phyloP scores from a whole-genome alignment of 2,888 invertebrate genomes.

The Tetramorium bicarinatum region DNA sequence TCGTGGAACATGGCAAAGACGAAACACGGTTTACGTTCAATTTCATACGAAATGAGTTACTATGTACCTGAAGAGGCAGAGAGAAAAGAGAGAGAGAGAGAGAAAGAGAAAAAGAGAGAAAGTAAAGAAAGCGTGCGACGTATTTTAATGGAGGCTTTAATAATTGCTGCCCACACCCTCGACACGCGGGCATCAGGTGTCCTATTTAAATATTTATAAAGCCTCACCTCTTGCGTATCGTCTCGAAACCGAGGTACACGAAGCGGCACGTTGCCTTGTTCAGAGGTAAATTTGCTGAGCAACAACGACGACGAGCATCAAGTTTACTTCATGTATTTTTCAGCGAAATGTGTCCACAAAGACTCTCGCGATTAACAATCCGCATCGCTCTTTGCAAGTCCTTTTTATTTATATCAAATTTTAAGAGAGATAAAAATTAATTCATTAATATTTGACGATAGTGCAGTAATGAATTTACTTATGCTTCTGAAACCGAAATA shows the following conservation, averaged over 20 bases:
- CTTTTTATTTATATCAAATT: background rate
- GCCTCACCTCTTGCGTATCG: constrained; percentile 49
- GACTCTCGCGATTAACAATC: constrained; percentile 26
- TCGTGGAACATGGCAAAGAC: background rate
- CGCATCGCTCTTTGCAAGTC: background rate
- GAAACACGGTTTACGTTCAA: background rate
- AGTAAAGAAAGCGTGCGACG: background rate
- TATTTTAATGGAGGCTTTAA: constrained; percentile 60
- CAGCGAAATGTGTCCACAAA: constrained; percentile 22
- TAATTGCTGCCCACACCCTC: constrained; percentile 54
- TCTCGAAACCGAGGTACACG: constrained; percentile 38
- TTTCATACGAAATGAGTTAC: constrained; percentile 11
- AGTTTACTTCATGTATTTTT: constrained; percentile 54
- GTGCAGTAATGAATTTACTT: background rate
- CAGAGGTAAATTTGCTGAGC: constrained; percentile 44
- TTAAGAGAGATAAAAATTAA: background rate
- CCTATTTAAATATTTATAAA: constrained; percentile 58
- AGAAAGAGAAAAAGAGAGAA: background rate
- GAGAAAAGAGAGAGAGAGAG: background rate
- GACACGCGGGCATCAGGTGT: constrained; percentile 47
- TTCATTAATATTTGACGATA: constrained; percentile 1
- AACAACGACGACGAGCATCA: constrained; percentile 31
- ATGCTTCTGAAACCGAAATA: background rate
- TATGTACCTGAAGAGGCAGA: background rate
- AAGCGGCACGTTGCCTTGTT: constrained; percentile 31